Evolutionary conservation across 2,113 vertebrate genomes (phyloP).

Genomic region (Haemorhous mexicanus): DNA sequence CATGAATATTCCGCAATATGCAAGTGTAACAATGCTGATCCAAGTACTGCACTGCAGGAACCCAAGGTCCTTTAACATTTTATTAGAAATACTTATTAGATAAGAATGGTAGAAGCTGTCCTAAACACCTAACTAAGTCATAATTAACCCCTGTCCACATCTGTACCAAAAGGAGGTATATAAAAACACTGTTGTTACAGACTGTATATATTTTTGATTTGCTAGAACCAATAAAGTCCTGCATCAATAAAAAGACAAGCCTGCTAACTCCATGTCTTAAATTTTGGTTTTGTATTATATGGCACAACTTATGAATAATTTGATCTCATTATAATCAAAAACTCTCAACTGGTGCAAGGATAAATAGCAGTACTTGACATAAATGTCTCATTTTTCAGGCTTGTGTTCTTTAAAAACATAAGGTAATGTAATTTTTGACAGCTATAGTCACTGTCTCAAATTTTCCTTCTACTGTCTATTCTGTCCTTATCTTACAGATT

Average conservation of each 20-base stretch:
- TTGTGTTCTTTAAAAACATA: background rate
- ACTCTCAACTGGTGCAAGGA: background rate
- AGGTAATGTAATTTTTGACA: background rate
- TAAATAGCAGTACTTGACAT: background rate
- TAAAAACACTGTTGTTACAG: background rate
- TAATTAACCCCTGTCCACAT: background rate
- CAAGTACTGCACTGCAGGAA: background rate
- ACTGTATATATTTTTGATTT: background rate
- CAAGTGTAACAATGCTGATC: background rate
- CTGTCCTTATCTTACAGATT: background rate
- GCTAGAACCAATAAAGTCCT: background rate
- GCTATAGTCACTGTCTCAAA: background rate
- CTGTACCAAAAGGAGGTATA: background rate
- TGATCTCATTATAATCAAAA: background rate
- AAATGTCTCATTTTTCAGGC: background rate
- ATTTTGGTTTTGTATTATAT: background rate
- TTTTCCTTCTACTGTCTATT: background rate
- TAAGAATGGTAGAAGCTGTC: background rate
- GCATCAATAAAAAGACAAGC: background rate
- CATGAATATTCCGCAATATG: background rate
- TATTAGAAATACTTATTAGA: background rate
- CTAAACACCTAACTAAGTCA: background rate
- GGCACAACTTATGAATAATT: background rate
- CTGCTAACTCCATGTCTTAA: background rate
- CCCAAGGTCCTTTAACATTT: background rate